Evolutionary conservation across 2,888 invertebrate species (phyloP).

Genomic region (Heliconius ismenius): DNA sequence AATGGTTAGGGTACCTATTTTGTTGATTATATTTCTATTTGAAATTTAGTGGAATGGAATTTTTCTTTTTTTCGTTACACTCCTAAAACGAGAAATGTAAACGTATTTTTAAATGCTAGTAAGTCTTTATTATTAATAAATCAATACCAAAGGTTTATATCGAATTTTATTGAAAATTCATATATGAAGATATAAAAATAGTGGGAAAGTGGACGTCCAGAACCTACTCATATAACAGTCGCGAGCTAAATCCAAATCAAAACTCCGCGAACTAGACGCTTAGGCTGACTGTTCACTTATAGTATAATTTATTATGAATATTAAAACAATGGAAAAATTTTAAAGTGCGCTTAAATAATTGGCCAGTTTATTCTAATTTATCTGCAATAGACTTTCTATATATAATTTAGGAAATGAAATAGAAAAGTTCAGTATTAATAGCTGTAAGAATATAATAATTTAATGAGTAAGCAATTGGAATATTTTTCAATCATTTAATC

Average conservation of each 20-base stretch:
- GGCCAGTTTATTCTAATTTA: too few relatives aligned
- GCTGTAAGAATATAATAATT: background rate
- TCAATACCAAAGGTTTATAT: too few relatives aligned
- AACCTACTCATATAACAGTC: constrained; percentile 59
- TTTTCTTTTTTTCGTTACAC: too few relatives aligned
- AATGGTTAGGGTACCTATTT: constrained; percentile 7
- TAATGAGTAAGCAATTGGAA: too few relatives aligned
- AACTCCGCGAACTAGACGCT: constrained; percentile 64
- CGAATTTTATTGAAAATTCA: background rate
- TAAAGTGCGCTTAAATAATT: background rate
- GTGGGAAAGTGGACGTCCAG: constrained; percentile 32
- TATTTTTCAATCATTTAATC: too few relatives aligned
- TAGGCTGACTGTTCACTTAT: constrained; percentile 9
- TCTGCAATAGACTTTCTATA: background rate
- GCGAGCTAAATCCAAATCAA: constrained; percentile 63
- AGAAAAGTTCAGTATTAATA: background rate
- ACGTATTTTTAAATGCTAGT: too few relatives aligned
- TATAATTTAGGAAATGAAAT: background rate
- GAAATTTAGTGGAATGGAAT: too few relatives aligned
- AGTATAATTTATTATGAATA: background rate
- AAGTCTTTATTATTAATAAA: too few relatives aligned
- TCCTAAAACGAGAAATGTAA: too few relatives aligned
- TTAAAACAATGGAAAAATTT: background rate
- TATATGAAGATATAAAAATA: background rate
- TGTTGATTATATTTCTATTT: too few relatives aligned